phyloP scores from a whole-genome alignment of 2,888 invertebrate genomes.

The Serrognathus titanus region DNA sequence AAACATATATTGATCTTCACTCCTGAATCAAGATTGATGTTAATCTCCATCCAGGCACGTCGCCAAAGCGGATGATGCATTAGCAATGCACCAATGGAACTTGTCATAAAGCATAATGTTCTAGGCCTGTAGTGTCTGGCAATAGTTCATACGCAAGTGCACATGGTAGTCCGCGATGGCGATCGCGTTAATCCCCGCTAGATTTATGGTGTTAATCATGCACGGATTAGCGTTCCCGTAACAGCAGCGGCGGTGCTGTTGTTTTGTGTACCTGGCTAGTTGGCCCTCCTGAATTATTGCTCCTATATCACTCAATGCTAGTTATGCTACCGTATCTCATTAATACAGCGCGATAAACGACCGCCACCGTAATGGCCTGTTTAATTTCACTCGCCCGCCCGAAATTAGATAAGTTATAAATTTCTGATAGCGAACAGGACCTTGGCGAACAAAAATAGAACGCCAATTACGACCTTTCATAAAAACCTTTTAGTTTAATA shows the following conservation, averaged over 20 bases:
- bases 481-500: too few relatives aligned
- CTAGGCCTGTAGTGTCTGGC: conserved; percentile 11
- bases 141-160: conserved; percentile 37
- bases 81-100: neutral
- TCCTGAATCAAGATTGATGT: too few relatives aligned
- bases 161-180: conserved; percentile 35
- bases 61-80: neutral
- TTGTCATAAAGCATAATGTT: conserved; percentile 11
- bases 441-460: too few relatives aligned
- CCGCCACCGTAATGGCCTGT: conserved; percentile 15
- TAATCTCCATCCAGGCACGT: too few relatives aligned
- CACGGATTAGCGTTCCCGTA: conserved; percentile 54
- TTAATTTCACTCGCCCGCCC: conserved; percentile 1
- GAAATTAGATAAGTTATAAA: conserved; percentile 1
- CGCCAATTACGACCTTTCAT: too few relatives aligned
- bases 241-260: conserved; percentile 25
- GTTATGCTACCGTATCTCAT: conserved; percentile 40
- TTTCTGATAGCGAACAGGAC: neutral
- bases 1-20: too few relatives aligned
- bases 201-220: conserved; percentile 65
- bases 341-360: conserved; percentile 32
- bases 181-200: conserved; percentile 51
- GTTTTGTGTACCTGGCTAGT: conserved; percentile 43
- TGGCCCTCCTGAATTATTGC: conserved; percentile 45
- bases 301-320: conserved; percentile 50